Evolutionary conservation across 2,113 vertebrate genomes (phyloP).

Genomic region (Rhinoptilus africanus): DNA sequence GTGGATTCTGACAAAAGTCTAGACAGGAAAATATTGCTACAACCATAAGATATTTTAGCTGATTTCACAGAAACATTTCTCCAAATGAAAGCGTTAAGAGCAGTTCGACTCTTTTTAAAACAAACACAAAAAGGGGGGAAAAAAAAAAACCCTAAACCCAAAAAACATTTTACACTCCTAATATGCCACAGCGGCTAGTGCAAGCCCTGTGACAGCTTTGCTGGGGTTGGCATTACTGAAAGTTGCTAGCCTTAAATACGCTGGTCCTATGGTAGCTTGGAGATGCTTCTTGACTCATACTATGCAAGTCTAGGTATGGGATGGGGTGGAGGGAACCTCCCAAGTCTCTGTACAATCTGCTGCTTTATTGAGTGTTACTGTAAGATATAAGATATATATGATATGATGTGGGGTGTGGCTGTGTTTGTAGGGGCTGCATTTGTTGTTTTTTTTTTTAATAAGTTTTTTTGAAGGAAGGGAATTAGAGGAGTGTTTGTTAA

Average conservation of each 20-base stretch:
- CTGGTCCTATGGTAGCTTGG: neutral
- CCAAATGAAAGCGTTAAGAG: neutral
- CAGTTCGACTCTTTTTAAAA: neutral
- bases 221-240: neutral
- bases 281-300: neutral
- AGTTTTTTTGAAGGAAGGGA: neutral
- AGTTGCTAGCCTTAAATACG: neutral
- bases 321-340: neutral
- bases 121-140: neutral
- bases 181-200: neutral
- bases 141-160: no score
- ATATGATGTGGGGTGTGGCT: neutral
- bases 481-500: neutral
- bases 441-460: neutral
- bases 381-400: neutral
- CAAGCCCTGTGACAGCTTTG: neutral
- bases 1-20: slow-evolving; percentile 33
- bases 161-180: neutral
- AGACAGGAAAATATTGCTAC: slow-evolving; percentile 50
- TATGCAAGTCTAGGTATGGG: neutral
- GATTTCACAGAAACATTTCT: neutral
- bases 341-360: neutral
- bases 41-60: neutral
- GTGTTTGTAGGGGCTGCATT: neutral
- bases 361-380: neutral